Evolutionary conservation across 2,888 invertebrate species (phyloP).

Genomic region (Megaustenia siamemsis): DNA sequence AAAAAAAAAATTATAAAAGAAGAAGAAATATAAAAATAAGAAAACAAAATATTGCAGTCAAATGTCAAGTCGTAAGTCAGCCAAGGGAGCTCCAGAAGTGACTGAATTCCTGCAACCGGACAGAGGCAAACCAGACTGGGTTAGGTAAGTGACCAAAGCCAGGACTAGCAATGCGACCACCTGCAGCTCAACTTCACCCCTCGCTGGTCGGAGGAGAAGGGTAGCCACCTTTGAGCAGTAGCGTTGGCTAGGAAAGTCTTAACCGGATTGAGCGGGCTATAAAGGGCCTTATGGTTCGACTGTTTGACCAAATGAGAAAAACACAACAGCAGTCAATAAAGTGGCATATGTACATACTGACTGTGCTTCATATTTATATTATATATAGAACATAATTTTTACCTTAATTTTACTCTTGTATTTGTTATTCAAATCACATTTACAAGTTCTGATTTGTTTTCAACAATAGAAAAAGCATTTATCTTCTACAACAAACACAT

Average conservation of each 20-base stretch:
- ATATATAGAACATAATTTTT: too few relatives aligned
- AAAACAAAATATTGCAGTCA: neutral
- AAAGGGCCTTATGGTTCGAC: slow-evolving; percentile 22
- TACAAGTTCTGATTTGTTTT: neutral
- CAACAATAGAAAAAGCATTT: too few relatives aligned
- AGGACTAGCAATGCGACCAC: neutral
- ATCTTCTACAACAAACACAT: too few relatives aligned
- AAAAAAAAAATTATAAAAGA: too few relatives aligned
- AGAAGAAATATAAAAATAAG: too few relatives aligned
- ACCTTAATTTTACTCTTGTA: neutral
- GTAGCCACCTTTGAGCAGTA: neutral
- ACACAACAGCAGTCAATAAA: slow-evolving; percentile 41
- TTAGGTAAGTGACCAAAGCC: slow-evolving; percentile 4
- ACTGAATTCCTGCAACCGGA: slow-evolving; percentile 1
- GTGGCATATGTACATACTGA: neutral
- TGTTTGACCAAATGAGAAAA: slow-evolving; percentile 41
- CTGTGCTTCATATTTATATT: too few relatives aligned
- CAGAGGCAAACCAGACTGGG: slow-evolving; percentile 34
- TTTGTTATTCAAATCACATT: neutral
- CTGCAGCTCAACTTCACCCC: slow-evolving; percentile 2
- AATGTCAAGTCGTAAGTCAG: neutral
- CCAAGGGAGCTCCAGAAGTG: slow-evolving; percentile 22
- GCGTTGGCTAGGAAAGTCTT: slow-evolving; percentile 36
- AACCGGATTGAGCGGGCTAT: slow-evolving; percentile 32
- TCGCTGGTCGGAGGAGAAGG: neutral